Percentiles rank a stretch among this genome's conserved stretches.
These are phyloP conservation scores for Aleadryas rufinucha DNA, from an alignment of 2,113 vertebrate genomes.

Conservation along the genomic window DNA sequence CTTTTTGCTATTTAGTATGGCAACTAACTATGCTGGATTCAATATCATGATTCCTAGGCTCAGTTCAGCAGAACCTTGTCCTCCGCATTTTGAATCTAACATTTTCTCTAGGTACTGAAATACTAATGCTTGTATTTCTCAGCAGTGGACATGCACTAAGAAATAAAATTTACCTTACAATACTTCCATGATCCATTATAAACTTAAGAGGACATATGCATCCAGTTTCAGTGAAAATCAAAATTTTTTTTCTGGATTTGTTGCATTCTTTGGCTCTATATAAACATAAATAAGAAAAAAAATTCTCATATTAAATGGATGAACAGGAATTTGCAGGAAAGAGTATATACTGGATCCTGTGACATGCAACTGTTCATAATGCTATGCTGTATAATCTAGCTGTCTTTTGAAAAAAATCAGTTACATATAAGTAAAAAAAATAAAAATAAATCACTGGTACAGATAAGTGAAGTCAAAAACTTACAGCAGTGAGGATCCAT, in stretches of 20 bases:
- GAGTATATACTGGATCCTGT: neutral
- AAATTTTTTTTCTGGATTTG: neutral
- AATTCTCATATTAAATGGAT: neutral
- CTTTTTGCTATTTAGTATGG: neutral
- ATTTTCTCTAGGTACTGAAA: neutral
- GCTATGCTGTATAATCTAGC: neutral
- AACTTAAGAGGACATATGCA: neutral
- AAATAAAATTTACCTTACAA: neutral
- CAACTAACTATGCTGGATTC: neutral
- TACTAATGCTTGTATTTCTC: neutral
- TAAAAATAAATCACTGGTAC: neutral
- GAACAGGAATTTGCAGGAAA: neutral
- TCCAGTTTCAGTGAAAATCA: neutral
- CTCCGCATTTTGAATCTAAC: slow-evolving; percentile 14
- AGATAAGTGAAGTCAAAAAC: neutral
- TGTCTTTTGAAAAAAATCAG: slow-evolving; percentile 26
- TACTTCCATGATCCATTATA: neutral
- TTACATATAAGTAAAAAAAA: neutral
- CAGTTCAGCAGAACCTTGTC: slow-evolving; percentile 69
- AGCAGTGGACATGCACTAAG: neutral
- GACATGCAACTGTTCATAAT: neutral
- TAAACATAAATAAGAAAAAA: slow-evolving; percentile 54
- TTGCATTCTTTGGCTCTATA: slow-evolving; percentile 63
- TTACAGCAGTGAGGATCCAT: neutral
- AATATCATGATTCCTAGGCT: slow-evolving; percentile 20